Base-by-base conservation (phyloP, 2,113 vertebrate species). In the Siphamia tubifer region DNA sequence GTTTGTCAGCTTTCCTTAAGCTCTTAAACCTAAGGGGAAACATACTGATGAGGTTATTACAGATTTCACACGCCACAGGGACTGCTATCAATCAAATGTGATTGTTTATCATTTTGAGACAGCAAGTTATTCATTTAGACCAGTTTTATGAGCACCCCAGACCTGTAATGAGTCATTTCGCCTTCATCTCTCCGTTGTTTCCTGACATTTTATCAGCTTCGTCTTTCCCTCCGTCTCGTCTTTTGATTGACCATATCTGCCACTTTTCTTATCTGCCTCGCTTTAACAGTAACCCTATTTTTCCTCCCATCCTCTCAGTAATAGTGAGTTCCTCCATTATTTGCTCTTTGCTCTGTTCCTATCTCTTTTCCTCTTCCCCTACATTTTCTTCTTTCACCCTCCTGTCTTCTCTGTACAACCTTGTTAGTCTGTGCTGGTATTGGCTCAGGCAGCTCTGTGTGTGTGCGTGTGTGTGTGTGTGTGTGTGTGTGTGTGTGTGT, bases 31-130 rank as follows among this genome's bases (percentile, higher is more conserved):
- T 32, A 19, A 68, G 12, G 67, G 70, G 48, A 58, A 75, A 69
- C 52, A 51, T 19, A 11, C 35, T 70, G 73, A 79, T 75, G 60
- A 68, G 77, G 56, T 77, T 61, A 74, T 87, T 79, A 36, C 42
- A 64, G 21, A 69, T 78, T 68, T 58, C 47, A 65, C 57, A 53
- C 66, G 36, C 24, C 1, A 6, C 28, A 8, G 31, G 8, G 53
- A 28, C 58, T 34, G 19, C 67, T 56, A 71, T 74, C 61, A 66
- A 74, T 87, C 72, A 68, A 32, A 55, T 23, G n/a, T 16, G 42
- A 80, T 73, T 36, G 42, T 70, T 77, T 34, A 55, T 79, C 25
- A 48, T 58, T 65, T 44, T 51, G 32, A 1, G 13, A 15, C 30
- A 19, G 27, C 2, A 4, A 51, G 19, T 68, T 47, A 57, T 71